Conservation (phyloP, 2,797 vertebrate species). For the Mormyrops boulengeri region DNA sequence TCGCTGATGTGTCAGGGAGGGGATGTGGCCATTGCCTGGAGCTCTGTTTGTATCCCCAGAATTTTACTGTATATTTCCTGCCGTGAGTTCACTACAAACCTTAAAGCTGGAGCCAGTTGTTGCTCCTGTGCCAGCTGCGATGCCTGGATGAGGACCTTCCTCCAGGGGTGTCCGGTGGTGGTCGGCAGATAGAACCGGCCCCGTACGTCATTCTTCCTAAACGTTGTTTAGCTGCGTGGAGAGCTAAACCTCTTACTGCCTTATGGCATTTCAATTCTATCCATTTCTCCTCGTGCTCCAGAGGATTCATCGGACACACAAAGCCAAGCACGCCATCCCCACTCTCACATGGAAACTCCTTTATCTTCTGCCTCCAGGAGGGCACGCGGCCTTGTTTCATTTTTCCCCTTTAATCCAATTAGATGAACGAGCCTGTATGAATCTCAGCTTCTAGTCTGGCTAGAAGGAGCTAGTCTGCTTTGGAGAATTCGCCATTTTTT, state of each 20-base stretch:
- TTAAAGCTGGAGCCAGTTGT: not conserved
- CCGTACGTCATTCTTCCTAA: not conserved
- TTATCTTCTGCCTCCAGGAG: conserved; percentile 32
- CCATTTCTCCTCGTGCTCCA: not conserved
- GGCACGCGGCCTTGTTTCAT: conserved; percentile 13
- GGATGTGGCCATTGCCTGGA: not conserved
- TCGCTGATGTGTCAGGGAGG: not conserved
- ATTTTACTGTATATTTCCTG: not conserved
- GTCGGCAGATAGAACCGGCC: not conserved
- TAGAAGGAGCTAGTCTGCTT: conserved; percentile 35
- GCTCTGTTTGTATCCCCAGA: not conserved
- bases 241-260: conserved; percentile 10
- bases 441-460: conserved; percentile 41
- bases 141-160: not conserved
- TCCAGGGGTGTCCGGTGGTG: not conserved
- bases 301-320: not conserved
- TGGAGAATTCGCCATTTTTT: conserved; percentile 28
- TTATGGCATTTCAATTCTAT: not conserved
- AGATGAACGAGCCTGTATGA: conserved; percentile 43
- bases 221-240: not conserved
- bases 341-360: not conserved
- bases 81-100: not conserved
- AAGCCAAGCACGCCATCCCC: not conserved
- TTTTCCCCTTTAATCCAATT: conserved; percentile 25
- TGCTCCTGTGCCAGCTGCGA: conserved; percentile 1